These are phyloP conservation scores for Chionis minor DNA, from an alignment of 2,113 vertebrate genomes.

Conservation along the genomic window DNA sequence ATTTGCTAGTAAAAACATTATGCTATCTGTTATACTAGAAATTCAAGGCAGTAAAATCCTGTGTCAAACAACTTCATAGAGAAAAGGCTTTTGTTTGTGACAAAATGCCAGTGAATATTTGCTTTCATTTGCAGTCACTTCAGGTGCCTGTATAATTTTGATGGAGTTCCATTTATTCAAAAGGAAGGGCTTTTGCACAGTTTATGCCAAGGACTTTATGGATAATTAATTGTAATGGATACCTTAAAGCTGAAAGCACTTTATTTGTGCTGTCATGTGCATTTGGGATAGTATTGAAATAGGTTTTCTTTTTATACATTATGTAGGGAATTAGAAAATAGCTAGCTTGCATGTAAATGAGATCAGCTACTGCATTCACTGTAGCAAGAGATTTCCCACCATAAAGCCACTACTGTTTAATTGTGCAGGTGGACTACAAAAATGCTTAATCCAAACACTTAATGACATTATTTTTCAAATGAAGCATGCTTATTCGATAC, in stretches of 20 bases:
- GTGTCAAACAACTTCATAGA: background rate
- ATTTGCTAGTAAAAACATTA: background rate
- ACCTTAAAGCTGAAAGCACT: constrained; percentile 23
- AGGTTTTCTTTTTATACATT: background rate
- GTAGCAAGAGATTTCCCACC: background rate
- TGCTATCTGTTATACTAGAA: background rate
- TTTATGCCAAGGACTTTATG: constrained; percentile 9
- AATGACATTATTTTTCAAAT: background rate
- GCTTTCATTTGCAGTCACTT: constrained; percentile 4
- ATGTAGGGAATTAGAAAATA: background rate
- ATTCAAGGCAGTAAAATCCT: background rate
- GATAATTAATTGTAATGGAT: constrained; percentile 49
- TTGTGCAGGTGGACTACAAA: background rate
- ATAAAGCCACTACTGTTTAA: background rate
- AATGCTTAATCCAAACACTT: background rate
- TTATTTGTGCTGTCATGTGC: constrained; percentile 22
- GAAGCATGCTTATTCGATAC: background rate
- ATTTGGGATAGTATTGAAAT: background rate
- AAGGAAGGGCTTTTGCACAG: constrained; percentile 9
- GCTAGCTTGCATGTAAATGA: background rate
- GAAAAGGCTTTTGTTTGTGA: background rate
- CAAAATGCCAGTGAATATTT: background rate
- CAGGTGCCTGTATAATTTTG: constrained; percentile 1
- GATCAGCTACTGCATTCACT: background rate
- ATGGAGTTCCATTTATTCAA: background rate